Evolutionary conservation across 2,888 invertebrate species (phyloP).

Genomic region (Steromphala cineraria): DNA sequence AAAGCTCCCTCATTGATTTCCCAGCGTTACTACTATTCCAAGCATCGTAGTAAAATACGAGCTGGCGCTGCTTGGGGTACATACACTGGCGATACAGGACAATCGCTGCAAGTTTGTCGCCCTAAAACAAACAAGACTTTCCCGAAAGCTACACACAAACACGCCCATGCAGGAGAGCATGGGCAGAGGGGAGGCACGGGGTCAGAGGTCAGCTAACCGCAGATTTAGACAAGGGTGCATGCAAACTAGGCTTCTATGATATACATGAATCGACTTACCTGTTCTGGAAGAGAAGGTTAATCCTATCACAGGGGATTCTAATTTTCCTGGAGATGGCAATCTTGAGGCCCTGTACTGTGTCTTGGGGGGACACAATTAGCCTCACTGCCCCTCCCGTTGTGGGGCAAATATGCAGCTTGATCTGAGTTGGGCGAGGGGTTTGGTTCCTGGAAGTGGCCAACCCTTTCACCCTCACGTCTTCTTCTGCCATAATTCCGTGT

Average conservation of each 20-base stretch:
- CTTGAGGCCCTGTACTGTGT: not conserved
- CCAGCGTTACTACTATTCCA: not conserved
- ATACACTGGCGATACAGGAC: not conserved
- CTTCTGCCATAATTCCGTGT: not conserved
- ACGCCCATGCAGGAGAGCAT: not conserved
- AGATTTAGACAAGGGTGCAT: not conserved
- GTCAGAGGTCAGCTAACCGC: not conserved
- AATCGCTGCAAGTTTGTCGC: not conserved
- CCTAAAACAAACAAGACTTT: constrained; percentile 11
- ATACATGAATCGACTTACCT: not conserved
- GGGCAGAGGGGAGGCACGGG: not conserved
- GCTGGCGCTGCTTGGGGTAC: not conserved
- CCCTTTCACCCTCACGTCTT: not conserved
- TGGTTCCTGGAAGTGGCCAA: not conserved
- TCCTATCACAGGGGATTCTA: not conserved
- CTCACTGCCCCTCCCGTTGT: not conserved
- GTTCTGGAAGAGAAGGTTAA: constrained; percentile 5
- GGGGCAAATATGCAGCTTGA: not conserved
- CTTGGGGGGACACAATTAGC: not conserved
- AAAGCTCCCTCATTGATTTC: not conserved
- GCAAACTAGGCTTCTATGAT: no score
- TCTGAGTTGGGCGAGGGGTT: not conserved
- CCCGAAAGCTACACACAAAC: not conserved
- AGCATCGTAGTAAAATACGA: constrained; percentile 7
- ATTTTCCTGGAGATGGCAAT: not conserved